Base-by-base conservation (phyloP, 2,113 vertebrate species). In the Diadophis punctatus region DNA sequence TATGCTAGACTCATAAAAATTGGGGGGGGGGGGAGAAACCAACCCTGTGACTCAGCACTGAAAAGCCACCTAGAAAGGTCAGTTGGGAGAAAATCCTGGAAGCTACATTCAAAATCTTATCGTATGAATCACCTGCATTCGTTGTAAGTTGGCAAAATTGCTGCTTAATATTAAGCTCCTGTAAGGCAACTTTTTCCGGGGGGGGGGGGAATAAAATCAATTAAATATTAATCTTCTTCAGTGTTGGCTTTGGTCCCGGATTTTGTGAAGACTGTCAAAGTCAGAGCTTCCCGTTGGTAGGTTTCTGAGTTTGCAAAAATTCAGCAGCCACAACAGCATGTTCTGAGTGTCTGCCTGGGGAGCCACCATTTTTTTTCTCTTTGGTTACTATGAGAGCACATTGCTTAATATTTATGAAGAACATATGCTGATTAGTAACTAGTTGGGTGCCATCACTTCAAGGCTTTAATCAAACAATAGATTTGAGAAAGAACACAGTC, bases 191-290 rank as follows among this genome's bases (percentile, higher is more conserved):
- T 95, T 96, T 52, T 74, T 88, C 88, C 93, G n/a, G n/a, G n/a
- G n/a, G n/a, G 92, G 85, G 4, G 52, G 18, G 20, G 52, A 90
- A 94, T 9, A 88, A 88, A 68, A 68, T 34, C 87, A 96, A 95
- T 85, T 93, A 51, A 92, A 49, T 39, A 18, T 94, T 20, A 60
- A 43, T 88, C 30, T 63, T 93, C 95, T 94, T 93, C 92, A 90
- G 27, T 20, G 46, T 60, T 85, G 56, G 55, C 49, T 12, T 0
- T 0, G 53, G 90, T 86, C 22, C 80, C 90, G 88, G 94, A 0
- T 0, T 87, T 58, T 94, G 91, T 87, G 80, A 90, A 55, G 56
- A 43, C 14, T 68, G 63, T 68, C 63, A 80, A 93, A 60, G 58
- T 27, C 58, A 60, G 0, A 51, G 5, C 23, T 91, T 92, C 87